Percentiles rank a stretch among this genome's conserved stretches.
Conservation (phyloP, 2,113 vertebrate species). For the Ophthalmolycus amberensis region DNA sequence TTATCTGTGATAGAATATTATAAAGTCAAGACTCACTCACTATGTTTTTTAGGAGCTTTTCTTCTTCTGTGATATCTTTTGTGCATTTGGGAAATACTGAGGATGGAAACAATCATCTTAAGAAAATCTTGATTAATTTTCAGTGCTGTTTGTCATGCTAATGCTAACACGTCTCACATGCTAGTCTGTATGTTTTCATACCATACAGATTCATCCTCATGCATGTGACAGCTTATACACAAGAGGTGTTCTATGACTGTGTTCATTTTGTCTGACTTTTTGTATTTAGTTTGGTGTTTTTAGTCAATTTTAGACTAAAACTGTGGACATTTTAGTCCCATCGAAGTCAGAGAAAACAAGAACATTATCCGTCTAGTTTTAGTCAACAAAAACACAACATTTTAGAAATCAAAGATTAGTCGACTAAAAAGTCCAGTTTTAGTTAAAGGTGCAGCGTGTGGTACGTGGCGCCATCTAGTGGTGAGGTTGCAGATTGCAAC, state of each 20-base stretch:
- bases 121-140: neutral
- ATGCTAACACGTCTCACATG: neutral
- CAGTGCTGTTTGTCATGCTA: neutral
- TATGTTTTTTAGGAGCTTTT: neutral
- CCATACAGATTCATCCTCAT: neutral
- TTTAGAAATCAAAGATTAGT: neutral
- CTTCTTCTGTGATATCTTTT: neutral
- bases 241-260: neutral
- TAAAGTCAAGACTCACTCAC: neutral
- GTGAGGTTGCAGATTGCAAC: neutral
- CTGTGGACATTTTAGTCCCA: neutral
- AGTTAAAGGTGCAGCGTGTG: neutral
- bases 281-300: neutral
- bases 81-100: neutral
- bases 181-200: neutral
- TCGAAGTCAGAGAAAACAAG: no score
- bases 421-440: neutral
- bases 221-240: neutral
- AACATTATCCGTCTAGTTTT: no score
- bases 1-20: neutral
- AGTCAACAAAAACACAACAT: no score
- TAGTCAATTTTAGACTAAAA: neutral
- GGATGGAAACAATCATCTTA: neutral
- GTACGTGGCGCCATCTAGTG: neutral
- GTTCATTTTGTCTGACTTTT: neutral